Conservation (phyloP, 1,140 invertebrate species). For the Cydia amplana region DNA sequence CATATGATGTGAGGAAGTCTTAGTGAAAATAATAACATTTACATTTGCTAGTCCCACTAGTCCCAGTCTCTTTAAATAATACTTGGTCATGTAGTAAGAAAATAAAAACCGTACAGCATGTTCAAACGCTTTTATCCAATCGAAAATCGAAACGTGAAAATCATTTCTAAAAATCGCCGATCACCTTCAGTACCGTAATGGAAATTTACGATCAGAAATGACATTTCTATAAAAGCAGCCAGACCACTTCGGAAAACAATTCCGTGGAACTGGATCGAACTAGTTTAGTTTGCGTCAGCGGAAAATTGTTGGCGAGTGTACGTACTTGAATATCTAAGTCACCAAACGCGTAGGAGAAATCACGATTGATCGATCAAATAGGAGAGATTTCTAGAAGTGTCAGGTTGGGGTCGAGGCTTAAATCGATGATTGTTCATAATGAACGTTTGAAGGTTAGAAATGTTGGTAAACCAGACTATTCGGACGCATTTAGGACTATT, state of each 20-base stretch:
- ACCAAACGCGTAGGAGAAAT: conserved; percentile 41
- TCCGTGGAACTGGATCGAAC: conserved; percentile 39
- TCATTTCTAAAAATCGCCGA: conserved; percentile 33
- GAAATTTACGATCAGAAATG: conserved; percentile 44
- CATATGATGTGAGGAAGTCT: too few species aligned
- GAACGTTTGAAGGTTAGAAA: neutral
- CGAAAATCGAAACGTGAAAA: neutral
- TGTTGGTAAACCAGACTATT: too few species aligned
- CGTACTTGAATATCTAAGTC: conserved; percentile 35
- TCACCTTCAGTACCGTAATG: conserved; percentile 34
- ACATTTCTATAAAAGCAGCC: conserved; percentile 33
- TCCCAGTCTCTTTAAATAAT: too few species aligned
- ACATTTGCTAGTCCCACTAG: too few species aligned
- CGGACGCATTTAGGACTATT: too few species aligned
- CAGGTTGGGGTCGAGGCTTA: neutral
- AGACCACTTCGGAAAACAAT: conserved; percentile 48
- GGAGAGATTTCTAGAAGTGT: neutral
- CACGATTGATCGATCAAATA: conserved; percentile 4
- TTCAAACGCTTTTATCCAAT: neutral
- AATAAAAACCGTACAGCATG: neutral
- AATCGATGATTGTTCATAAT: neutral
- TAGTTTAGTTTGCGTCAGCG: conserved; percentile 45
- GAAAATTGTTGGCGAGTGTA: conserved; percentile 36
- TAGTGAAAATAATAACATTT: too few species aligned
- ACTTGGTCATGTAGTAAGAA: neutral